phyloP scores from a whole-genome alignment of 2,888 invertebrate genomes.

The Archaeoteleia sp. region DNA sequence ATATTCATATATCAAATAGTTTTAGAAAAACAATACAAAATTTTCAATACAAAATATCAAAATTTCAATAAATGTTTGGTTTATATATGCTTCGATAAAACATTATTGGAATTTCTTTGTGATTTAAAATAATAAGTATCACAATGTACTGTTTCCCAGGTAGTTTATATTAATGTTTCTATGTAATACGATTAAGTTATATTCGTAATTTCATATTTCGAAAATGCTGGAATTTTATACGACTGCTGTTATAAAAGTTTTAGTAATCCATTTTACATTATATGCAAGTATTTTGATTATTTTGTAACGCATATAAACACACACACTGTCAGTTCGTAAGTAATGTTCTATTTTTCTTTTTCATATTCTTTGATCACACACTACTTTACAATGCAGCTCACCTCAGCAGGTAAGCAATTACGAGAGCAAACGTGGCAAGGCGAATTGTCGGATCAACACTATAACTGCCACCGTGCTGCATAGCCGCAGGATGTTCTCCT shows the following conservation, averaged over 20 bases:
- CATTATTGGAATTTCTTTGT: too few relatives aligned
- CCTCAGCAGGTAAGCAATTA: slow-evolving; percentile 70
- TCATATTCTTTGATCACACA: slow-evolving; percentile 35
- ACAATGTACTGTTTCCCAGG: too few relatives aligned
- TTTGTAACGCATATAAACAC: slow-evolving; percentile 35
- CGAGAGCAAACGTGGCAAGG: slow-evolving; percentile 65
- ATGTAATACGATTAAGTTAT: too few relatives aligned
- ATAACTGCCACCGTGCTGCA: slow-evolving; percentile 79
- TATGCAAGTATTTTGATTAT: slow-evolving; percentile 39
- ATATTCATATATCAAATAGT: too few relatives aligned
- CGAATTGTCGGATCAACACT: slow-evolving; percentile 67
- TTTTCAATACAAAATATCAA: too few relatives aligned
- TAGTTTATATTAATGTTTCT: too few relatives aligned
- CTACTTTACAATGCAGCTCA: slow-evolving; percentile 63
- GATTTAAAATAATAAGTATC: too few relatives aligned
- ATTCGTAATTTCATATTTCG: too few relatives aligned
- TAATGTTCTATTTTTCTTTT: slow-evolving; percentile 21
- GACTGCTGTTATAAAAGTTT: slow-evolving; percentile 50
- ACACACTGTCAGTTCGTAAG: slow-evolving; percentile 23
- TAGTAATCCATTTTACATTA: slow-evolving; percentile 49
- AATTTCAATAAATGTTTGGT: too few relatives aligned
- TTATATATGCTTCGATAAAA: too few relatives aligned
- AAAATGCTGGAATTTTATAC: too few relatives aligned
- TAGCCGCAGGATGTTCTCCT: slow-evolving; percentile 91
- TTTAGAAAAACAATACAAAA: too few relatives aligned